Evolutionary conservation across 2,113 vertebrate genomes (phyloP).

Genomic region (Brachyhypopomus occidentalis): DNA sequence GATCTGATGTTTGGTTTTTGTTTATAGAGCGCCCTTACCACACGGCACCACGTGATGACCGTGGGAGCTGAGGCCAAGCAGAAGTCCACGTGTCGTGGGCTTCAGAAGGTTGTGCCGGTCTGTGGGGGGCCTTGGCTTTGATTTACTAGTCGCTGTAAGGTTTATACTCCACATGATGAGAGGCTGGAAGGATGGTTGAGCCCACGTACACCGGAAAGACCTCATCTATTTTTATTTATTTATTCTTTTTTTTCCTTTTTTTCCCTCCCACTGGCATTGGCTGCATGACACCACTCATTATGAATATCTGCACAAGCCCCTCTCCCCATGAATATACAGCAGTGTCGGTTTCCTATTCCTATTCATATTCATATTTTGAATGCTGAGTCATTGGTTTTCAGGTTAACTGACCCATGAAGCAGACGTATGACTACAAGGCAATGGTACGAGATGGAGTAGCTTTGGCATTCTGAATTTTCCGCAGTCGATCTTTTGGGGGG

Average conservation of each 20-base stretch:
- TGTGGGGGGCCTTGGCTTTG: background rate
- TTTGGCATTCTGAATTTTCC: conserved; percentile 7
- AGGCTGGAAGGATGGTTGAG: background rate
- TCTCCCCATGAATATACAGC: background rate
- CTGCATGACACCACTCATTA: background rate
- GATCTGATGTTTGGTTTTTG: background rate
- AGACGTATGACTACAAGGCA: background rate
- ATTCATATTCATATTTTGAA: background rate
- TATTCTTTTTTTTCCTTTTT: too few relatives aligned
- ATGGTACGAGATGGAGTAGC: background rate
- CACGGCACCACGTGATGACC: background rate
- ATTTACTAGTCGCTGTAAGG: background rate
- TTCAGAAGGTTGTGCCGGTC: background rate
- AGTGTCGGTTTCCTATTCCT: background rate
- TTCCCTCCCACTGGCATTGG: background rate
- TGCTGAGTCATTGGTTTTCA: too few relatives aligned
- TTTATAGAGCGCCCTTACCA: background rate
- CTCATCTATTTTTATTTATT: background rate
- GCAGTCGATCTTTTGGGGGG: background rate
- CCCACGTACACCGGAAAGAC: background rate
- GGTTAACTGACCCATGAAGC: too few relatives aligned
- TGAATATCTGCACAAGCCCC: background rate
- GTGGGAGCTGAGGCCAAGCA: background rate
- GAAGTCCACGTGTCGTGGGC: background rate
- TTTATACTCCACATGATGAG: conserved; percentile 23